Percentiles rank a stretch among this genome's conserved stretches.
Evolutionary conservation across 35 echinoderm and acorn worm species (phyloP).

Genomic region (Anneissia japonica): DNA sequence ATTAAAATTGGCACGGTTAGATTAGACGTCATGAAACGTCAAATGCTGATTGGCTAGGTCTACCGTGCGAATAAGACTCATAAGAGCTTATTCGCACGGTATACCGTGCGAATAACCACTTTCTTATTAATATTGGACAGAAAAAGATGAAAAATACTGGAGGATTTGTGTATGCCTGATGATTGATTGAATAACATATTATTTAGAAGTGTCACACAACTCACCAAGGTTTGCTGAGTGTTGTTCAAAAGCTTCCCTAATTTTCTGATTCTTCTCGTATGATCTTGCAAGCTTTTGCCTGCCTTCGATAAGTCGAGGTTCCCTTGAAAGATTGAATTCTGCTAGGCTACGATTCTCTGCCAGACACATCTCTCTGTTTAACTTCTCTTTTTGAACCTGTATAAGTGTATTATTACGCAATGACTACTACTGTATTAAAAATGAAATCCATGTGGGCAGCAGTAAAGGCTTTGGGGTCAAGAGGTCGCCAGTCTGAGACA

Average conservation of each 20-base stretch:
- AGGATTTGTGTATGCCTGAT: too few relatives aligned
- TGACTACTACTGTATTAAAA: neutral
- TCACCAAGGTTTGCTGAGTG: slow-evolving; percentile 71
- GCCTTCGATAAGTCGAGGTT: slow-evolving; percentile 48
- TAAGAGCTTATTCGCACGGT: too few relatives aligned
- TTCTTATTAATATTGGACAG: too few relatives aligned
- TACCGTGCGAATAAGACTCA: too few relatives aligned
- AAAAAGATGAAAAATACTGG: too few relatives aligned
- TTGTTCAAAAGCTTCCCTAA: slow-evolving; percentile 54
- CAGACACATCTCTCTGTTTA: slow-evolving; percentile 67
- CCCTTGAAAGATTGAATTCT: slow-evolving; percentile 85
- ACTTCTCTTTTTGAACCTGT: slow-evolving; percentile 43
- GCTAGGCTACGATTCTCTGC: slow-evolving; percentile 78
- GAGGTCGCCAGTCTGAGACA: neutral
- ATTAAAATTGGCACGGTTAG: too few relatives aligned
- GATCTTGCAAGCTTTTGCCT: slow-evolving; percentile 35
- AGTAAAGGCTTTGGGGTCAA: neutral
- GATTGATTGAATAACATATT: too few relatives aligned
- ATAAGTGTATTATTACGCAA: too few relatives aligned
- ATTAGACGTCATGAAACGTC: too few relatives aligned
- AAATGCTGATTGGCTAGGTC: too few relatives aligned
- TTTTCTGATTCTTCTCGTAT: slow-evolving; percentile 47
- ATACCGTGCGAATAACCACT: too few relatives aligned
- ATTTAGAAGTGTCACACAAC: too few relatives aligned
- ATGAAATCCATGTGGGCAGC: neutral